Evolutionary conservation across 2,113 vertebrate species (phyloP), one percentile per base, ranked within the genome.

Genomic region (Rhegmatorhina hoffmannsi): DNA sequence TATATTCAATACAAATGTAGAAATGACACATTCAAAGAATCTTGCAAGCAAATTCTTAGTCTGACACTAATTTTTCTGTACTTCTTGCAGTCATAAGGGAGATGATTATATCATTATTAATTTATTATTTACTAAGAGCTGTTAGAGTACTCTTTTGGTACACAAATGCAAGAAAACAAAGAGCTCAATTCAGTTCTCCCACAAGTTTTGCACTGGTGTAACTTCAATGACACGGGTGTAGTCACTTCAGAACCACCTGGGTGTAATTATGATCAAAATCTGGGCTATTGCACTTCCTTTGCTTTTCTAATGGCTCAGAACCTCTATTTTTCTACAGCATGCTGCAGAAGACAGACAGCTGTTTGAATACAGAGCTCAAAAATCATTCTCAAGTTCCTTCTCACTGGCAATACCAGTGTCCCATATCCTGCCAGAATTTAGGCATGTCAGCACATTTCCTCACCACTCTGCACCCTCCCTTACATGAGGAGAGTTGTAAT

Each of bases 201-300:
- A 72, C 36, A 90, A 96, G 90, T 96, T 96, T 95, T 89, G 86
- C 53, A 64, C 72, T 96, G 95, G 85, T 93, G 46, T 81, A 87
- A 87, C 85, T 94, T 93, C 79, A 86, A 95, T 68, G 86, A 73
- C 92, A 94, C 86, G 36, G 80, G 69, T 95, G 92, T 90, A 93
- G 80, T 96, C 95, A 96, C 95, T 96, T 96, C 95, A 97, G 86
- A 93, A 96, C 94, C 95, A 97, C 95, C 95, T 96, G 95, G 94
- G 73, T 94, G 90, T 95, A 96, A 96, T 96, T 96, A 96, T 81
- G 92, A 96, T 87, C 83, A 93, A 92, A 96, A 96, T 95, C 92
- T 92, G 83, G 92, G 90, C 85, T 92, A 82, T 89, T 90, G 88
- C 95, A 92, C 69, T 97, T 96, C 95, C 95, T 96, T 87, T 88